Evolutionary conservation across 2,113 vertebrate genomes (phyloP).

Genomic region (Taxidea taxus): DNA sequence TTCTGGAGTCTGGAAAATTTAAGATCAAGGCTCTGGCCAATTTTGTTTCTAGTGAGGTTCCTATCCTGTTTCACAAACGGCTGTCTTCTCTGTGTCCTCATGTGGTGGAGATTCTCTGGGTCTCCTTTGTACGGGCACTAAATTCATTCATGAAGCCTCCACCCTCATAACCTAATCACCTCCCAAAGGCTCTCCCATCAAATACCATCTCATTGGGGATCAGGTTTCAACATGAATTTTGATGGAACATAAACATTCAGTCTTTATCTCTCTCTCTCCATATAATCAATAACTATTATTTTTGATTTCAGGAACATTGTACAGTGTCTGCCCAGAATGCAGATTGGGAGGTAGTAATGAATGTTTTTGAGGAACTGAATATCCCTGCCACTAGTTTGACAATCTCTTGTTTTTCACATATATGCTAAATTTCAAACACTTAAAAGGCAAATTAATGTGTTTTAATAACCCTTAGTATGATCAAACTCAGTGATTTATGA

Average conservation of each 20-base stretch:
- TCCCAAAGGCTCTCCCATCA: neutral
- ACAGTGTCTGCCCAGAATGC: neutral
- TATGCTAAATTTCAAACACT: constrained; percentile 20
- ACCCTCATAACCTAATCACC: neutral
- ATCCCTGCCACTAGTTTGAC: neutral
- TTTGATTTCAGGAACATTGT: neutral
- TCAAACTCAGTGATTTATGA: constrained; percentile 3
- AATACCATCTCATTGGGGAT: neutral
- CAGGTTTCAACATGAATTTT: neutral
- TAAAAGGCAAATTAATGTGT: constrained; percentile 11
- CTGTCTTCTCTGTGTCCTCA: neutral
- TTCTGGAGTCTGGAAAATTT: neutral
- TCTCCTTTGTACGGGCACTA: neutral
- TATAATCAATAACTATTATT: neutral
- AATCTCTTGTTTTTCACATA: neutral
- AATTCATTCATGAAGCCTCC: neutral
- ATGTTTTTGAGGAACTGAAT: constrained; percentile 20
- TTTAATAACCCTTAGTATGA: neutral
- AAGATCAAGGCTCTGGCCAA: neutral
- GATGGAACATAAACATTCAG: neutral
- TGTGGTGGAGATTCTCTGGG: neutral
- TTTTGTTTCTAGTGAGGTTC: neutral
- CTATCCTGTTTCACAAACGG: neutral
- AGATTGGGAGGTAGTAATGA: neutral
- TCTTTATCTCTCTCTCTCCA: neutral